phyloP scores from a whole-genome alignment of 2,113 vertebrate species.

The Ceratotherium simum region DNA sequence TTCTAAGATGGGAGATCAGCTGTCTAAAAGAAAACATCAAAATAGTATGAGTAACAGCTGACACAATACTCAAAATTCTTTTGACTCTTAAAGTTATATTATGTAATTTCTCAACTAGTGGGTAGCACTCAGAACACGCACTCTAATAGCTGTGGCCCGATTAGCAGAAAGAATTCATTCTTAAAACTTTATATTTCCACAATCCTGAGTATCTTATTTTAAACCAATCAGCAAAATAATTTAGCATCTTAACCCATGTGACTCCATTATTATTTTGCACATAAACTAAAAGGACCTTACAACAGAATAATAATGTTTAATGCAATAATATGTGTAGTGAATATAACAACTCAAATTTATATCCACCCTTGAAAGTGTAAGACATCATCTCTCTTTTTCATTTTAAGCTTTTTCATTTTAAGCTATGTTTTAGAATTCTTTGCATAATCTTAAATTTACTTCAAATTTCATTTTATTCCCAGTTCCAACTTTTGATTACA shows the following conservation, averaged over 20 bases:
- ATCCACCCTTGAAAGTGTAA: conserved; percentile 9
- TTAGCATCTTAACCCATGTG: neutral
- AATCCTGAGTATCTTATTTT: conserved; percentile 1
- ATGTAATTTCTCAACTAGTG: conserved; percentile 80
- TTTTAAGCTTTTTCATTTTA: conserved; percentile 51
- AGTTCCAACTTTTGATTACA: conserved; percentile 33
- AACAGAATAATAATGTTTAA: conserved; percentile 54
- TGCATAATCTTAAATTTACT: conserved; percentile 53
- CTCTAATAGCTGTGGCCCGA: conserved; percentile 61
- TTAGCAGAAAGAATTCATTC: conserved; percentile 42
- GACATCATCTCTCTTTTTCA: neutral
- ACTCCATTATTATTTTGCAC: conserved; percentile 31
- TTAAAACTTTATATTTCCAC: conserved; percentile 57
- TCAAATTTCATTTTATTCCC: conserved; percentile 51
- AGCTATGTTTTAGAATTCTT: conserved; percentile 53
- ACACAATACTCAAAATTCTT: conserved; percentile 86
- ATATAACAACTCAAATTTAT: conserved; percentile 54
- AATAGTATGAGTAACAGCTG: conserved; percentile 86
- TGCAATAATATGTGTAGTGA: conserved; percentile 11
- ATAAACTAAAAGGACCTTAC: conserved; percentile 48
- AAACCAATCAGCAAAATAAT: neutral
- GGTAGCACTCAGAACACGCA: conserved; percentile 71
- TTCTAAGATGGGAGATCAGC: conserved; percentile 85
- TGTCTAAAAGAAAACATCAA: conserved; percentile 88
- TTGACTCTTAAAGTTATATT: conserved; percentile 80